Percentiles rank a stretch among this genome's conserved stretches.
phyloP scores from a whole-genome alignment of 2,113 vertebrate species.

The Peromyscus californicus region DNA sequence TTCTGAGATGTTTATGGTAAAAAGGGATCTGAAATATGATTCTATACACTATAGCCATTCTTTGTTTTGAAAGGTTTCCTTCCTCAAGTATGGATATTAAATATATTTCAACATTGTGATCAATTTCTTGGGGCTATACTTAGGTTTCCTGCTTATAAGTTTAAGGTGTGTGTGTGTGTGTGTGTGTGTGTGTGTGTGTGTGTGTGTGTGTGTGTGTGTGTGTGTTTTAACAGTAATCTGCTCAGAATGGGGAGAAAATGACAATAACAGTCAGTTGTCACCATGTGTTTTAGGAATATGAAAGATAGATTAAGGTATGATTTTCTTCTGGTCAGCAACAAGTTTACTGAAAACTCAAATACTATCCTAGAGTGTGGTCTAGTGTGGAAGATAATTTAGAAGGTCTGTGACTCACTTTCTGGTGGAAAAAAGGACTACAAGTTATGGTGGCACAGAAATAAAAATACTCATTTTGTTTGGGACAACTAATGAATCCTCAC shows the following conservation, averaged over 20 bases:
- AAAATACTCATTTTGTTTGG: neutral
- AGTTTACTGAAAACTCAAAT: neutral
- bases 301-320: neutral
- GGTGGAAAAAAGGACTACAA: neutral
- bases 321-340: neutral
- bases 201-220: neutral
- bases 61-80: neutral
- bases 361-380: neutral
- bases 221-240: slow-evolving; percentile 33
- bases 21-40: neutral
- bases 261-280: neutral
- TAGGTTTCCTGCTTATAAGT: neutral
- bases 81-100: neutral
- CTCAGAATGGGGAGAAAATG: neutral
- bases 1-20: neutral
- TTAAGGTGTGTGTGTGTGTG: neutral
- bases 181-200: neutral
- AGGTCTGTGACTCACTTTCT: neutral
- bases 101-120: neutral
- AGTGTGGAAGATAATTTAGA: neutral
- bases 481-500: neutral
- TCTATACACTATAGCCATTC: rapidly evolving
- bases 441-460: neutral
- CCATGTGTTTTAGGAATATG: neutral
- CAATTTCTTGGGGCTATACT: neutral